Percentiles rank a stretch among this genome's conserved stretches.
Conservation (phyloP, 2,113 vertebrate genomes). For the Clupea harengus region DNA sequence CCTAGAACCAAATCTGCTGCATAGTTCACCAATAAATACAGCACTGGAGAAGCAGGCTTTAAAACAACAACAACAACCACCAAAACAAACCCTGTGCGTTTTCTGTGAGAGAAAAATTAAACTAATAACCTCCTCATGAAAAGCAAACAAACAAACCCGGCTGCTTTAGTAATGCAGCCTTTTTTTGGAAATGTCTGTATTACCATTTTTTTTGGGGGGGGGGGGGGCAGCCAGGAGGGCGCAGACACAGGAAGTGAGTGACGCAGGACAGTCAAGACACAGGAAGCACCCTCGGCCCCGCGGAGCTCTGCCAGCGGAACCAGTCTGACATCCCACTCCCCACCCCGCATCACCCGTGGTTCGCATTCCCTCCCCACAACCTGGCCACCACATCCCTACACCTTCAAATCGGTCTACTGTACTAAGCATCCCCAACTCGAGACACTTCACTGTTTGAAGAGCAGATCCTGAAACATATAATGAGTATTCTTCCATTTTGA, state of each 20-base stretch:
- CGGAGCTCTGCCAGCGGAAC: constrained; percentile 34
- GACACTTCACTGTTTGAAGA: background rate
- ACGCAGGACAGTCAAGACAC: background rate
- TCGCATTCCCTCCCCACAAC: background rate
- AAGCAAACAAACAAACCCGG: constrained; percentile 56
- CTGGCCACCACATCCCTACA: background rate
- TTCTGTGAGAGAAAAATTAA: constrained; percentile 23
- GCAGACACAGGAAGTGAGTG: constrained; percentile 45
- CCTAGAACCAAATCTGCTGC: background rate
- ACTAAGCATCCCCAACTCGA: background rate
- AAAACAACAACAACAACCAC: background rate
- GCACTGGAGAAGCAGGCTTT: background rate
- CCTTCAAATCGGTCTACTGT: background rate
- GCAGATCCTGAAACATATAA: background rate
- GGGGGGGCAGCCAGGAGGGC: constrained; percentile 25
- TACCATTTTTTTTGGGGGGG: background rate
- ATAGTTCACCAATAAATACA: background rate
- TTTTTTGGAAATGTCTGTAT: background rate
- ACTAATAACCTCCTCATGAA: constrained; percentile 43
- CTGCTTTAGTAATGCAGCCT: constrained; percentile 32
- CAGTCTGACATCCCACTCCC: background rate
- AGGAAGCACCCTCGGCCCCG: background rate
- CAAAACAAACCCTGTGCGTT: background rate
- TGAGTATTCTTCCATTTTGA: background rate
- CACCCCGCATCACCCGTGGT: background rate